Evolutionary conservation across 2,113 vertebrate genomes (phyloP).

Genomic region (Gnathonemus longibarbis): DNA sequence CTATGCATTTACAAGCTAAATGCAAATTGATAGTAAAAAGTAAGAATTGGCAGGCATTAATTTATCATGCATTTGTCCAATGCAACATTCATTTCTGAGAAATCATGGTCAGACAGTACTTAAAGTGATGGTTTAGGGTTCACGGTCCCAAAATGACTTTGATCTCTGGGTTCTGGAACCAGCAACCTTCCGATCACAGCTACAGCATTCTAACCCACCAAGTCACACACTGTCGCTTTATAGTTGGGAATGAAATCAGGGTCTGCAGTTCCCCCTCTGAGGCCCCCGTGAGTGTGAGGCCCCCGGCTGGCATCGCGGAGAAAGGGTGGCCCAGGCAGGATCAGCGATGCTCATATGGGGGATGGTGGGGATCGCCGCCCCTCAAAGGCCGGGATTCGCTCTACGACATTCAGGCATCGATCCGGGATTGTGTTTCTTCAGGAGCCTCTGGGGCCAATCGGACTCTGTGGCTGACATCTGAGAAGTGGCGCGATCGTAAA

Average conservation of each 20-base stretch:
- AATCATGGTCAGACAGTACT: not conserved
- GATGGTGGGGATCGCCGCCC: not conserved
- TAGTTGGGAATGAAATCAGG: not conserved
- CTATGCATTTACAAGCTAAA: not conserved
- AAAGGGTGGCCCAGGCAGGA: not conserved
- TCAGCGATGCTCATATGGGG: not conserved
- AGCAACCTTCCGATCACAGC: not conserved
- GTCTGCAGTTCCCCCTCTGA: not conserved
- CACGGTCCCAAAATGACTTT: not conserved
- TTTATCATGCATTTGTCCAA: not conserved
- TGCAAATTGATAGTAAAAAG: not conserved
- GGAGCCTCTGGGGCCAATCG: slow-evolving; percentile 20
- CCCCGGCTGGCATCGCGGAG: not conserved
- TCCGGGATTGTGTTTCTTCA: slow-evolving; percentile 40
- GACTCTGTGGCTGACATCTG: not conserved
- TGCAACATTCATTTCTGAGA: not conserved
- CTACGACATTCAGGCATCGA: slow-evolving; percentile 26
- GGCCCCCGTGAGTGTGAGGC: not conserved
- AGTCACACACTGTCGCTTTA: not conserved
- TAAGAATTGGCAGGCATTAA: not conserved
- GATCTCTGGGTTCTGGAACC: not conserved
- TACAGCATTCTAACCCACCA: not conserved
- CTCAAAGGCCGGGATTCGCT: slow-evolving; percentile 6
- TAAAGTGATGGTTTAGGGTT: not conserved
- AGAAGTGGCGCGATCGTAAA: not conserved